These are phyloP conservation scores for Helogale parvula DNA, from an alignment of 2,113 vertebrate genomes.

Conservation along the genomic window DNA sequence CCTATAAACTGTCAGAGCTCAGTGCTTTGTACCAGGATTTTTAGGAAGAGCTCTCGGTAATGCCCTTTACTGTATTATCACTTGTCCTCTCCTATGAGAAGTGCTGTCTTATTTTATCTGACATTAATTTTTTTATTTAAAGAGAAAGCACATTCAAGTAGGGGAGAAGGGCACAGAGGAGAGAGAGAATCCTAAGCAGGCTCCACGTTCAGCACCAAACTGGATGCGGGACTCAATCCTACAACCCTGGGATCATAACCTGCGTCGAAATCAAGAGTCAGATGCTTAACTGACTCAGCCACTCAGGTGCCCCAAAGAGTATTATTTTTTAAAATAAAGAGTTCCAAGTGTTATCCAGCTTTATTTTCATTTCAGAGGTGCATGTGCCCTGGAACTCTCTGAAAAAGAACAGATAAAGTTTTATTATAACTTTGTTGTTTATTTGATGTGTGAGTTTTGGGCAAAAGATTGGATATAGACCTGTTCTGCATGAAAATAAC, in stretches of 20 bases:
- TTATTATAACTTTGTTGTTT: not conserved
- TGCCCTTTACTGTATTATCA: not conserved
- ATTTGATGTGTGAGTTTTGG: not conserved
- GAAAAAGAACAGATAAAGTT: not conserved
- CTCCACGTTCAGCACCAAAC: no score
- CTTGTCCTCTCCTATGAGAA: not conserved
- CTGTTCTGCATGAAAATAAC: not conserved
- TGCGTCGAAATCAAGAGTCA: no score
- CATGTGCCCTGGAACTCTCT: not conserved
- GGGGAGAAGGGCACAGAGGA: no score
- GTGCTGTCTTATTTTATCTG: not conserved
- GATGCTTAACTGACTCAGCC: no score
- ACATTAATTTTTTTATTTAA: not conserved
- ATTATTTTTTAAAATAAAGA: constrained; percentile 1
- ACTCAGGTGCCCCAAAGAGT: not conserved
- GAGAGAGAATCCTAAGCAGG: no score
- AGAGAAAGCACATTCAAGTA: no score
- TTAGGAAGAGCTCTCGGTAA: not conserved
- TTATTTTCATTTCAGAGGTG: not conserved
- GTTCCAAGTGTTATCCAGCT: not conserved
- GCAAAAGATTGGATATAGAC: not conserved
- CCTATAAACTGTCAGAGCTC: not conserved
- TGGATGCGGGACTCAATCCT: no score
- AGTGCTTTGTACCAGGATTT: not conserved
- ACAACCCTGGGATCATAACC: no score